Evolutionary conservation across 2,113 vertebrate species (phyloP), one percentile per base, ranked within the genome.

Genomic region (Apistogramma diplotaenia): DNA sequence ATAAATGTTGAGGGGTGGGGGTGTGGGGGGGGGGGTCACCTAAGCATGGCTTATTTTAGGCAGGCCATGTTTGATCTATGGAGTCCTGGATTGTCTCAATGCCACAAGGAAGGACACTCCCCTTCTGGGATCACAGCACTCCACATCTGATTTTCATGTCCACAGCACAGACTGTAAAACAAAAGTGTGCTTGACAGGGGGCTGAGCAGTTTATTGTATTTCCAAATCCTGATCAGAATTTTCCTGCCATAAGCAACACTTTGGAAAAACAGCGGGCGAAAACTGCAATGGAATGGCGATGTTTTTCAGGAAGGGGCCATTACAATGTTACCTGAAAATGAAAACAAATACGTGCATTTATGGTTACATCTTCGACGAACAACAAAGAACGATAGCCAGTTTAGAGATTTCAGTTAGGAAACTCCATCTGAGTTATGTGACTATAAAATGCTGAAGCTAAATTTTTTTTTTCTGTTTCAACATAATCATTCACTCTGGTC

Each of bases 61-160:
- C 83, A 74, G 85, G 74, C 76, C 7, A 18, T 88, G 85, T 90
- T 93, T 94, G 92, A 94, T 95, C 91, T 93, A 92, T 91, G 81
- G 86, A 85, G 86, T 78, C 90, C 91, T 94, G 88, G 88, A 76
- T 85, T 93, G 86, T 87, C 78, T 94, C 93, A 95, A 87, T 93
- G 93, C 94, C 89, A 92, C 65, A 59, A 46, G 60, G 79, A 92
- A 93, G 88, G 92, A 89, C 89, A 83, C 85, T 88, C 85, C 85
- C 84, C 81, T 72, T 87, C 73, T 78, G 76, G 79, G 81, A 93
- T 90, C 81, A 29, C 67, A 86, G 60, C 5, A 27, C 65, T 83
- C 74, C 78, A 82, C 82, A 78, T 80, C 61, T 78, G 86, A 86
- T 72, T 76, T 83, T 80, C 71, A 83, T 65, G 78, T 88, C 79